Percentiles rank a stretch among this genome's conserved stretches.
phyloP scores from a whole-genome alignment of 2,797 vertebrate genomes.

The Alauda arvensis region DNA sequence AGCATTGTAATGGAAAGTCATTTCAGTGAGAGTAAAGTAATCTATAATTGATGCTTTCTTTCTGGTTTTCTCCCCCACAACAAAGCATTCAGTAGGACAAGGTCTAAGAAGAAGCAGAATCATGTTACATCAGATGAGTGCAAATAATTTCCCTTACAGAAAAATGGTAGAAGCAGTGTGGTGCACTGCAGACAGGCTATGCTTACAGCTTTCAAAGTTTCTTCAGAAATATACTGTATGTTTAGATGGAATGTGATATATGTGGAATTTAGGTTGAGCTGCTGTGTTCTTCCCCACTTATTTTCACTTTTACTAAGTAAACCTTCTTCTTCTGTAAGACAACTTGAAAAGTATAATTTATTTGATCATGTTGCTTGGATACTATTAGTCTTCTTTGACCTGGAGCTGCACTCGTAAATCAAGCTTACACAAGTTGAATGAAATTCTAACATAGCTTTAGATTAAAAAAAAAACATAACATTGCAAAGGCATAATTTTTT shows the following conservation, averaged over 20 bases:
- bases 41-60: not conserved
- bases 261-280: not conserved
- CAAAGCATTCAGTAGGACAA: not conserved
- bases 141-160: not conserved
- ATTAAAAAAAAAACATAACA: not conserved
- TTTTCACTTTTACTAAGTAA: not conserved
- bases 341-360: not conserved
- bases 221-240: not conserved
- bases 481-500: not conserved
- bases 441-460: not conserved
- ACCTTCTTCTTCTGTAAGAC: not conserved
- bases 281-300: not conserved
- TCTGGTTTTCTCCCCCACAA: rapidly evolving
- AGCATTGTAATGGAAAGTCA: not conserved
- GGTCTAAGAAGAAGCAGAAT: not conserved
- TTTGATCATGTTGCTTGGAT: constrained; percentile 23
- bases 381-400: not conserved
- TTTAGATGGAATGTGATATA: not conserved
- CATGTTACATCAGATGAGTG: not conserved
- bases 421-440: not conserved
- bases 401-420: not conserved
- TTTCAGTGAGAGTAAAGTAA: not conserved
- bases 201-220: not conserved
- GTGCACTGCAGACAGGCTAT: not conserved
- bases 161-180: not conserved